Evolutionary conservation across 1,140 invertebrate genomes (phyloP).

Genomic region (Meloidogyne chitwoodi): DNA sequence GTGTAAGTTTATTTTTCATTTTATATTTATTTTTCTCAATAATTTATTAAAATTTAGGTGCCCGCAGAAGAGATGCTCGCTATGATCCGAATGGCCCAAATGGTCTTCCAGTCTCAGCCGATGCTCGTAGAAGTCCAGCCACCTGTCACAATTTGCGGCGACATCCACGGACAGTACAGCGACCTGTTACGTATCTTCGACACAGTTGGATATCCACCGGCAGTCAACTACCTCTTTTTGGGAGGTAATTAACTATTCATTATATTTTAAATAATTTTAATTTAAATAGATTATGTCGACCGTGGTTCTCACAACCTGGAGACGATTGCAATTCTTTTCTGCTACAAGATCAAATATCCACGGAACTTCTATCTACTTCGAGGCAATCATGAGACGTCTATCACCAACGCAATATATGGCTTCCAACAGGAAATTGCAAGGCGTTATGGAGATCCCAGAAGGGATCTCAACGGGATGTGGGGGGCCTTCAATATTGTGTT

Average conservation of each 20-base stretch:
- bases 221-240: constrained; percentile 32
- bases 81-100: constrained; percentile 58
- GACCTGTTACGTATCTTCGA: constrained; percentile 64
- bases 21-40: neutral
- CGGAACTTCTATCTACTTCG: constrained; percentile 45
- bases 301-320: constrained; percentile 1
- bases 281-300: constrained; percentile 16
- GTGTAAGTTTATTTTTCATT: neutral
- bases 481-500: constrained; percentile 62
- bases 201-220: constrained; percentile 27
- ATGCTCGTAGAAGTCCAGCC: constrained; percentile 96
- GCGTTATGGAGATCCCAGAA: neutral
- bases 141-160: constrained; percentile 95
- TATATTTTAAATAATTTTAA: neutral
- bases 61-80: constrained; percentile 6
- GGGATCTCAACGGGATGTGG: constrained; percentile 5
- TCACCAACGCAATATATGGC: constrained; percentile 63
- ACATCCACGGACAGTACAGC: constrained; percentile 98
- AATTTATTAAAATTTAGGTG: neutral
- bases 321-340: constrained; percentile 2
- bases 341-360: constrained; percentile 21
- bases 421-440: constrained; percentile 5
- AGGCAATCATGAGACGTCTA: constrained; percentile 69
- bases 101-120: constrained; percentile 95
- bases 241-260: constrained; percentile 14